These are phyloP conservation scores for Spodoptera littoralis DNA, from an alignment of 2,888 invertebrate species.

Conservation along the genomic window DNA sequence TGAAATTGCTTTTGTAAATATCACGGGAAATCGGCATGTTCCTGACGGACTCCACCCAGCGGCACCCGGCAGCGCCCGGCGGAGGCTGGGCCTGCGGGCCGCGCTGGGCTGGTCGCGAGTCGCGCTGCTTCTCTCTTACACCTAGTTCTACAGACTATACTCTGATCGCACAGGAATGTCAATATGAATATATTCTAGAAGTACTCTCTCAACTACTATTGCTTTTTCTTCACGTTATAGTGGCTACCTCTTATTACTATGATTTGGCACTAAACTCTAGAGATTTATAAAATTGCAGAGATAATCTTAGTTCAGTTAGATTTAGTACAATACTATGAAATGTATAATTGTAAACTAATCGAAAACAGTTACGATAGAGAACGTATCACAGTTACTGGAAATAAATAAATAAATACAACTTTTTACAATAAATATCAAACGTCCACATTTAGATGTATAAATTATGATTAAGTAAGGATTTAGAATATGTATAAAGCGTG, in stretches of 20 bases:
- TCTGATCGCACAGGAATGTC: background rate
- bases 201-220: constrained; percentile 18
- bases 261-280: constrained; percentile 49
- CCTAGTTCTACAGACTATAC: background rate
- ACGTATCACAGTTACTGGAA: constrained; percentile 81
- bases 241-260: constrained; percentile 18
- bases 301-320: constrained; percentile 30
- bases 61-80: background rate
- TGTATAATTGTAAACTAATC: constrained; percentile 18
- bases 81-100: background rate
- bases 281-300: constrained; percentile 30
- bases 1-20: no score
- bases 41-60: no score
- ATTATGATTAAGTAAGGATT: constrained; percentile 20
- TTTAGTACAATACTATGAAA: constrained; percentile 31
- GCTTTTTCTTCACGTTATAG: constrained; percentile 6
- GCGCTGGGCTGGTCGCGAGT: background rate
- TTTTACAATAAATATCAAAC: constrained; percentile 74
- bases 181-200: constrained; percentile 1
- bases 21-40: no score
- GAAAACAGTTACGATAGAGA: constrained; percentile 47
- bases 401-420: constrained; percentile 82
- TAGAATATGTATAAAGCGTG: background rate
- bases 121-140: background rate
- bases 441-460: constrained; percentile 39